Base-by-base conservation (phyloP, 2,888 invertebrate genomes). In the Zonitis immaculata region DNA sequence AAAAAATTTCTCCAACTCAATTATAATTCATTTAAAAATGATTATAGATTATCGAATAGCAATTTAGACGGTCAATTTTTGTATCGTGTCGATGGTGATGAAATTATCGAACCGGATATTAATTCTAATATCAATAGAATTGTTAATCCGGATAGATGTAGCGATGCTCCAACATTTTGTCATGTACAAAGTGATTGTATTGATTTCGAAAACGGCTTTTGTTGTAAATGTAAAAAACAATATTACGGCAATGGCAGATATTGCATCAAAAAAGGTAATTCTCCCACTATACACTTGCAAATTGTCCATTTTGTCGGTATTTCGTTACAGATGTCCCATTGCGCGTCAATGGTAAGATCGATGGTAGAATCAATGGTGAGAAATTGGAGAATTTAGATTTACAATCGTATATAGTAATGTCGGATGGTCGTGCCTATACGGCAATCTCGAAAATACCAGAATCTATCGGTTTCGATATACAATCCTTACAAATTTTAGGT, bases 211-310 rank as follows among this genome's bases (percentile, higher is more conserved):
- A 80, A 81, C 27, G 96, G 96, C 7, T 95, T 89, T 72, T 98
- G 97, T 71, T 99, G 98, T 73, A 79, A 83, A 58, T 98, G 98
- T 72, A 80, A 83, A 30, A 77, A 81, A n/a, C 89, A 89, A 6
- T 93, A 79, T 76, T 95, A 91, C 70, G 98, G 98, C 57, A 98
- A 98, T 72, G 98, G 98, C 49, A 85, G 85, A 71, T 86, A 86
- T 47, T 98, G 98, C 71, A 82, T 97, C 53, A 87, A 87, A 73
- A 83, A 87, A 71, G 85, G 88, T 81, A 70, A 44, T 22, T 18
- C n/a, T n/a, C n/a, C n/a, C n/a, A n/a, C n/a, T n/a, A n/a, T n/a
- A n/a, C n/a, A n/a, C n/a, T n/a, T n/a, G n/a, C n/a, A n/a, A n/a
- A n/a, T n/a, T n/a, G n/a, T n/a, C n/a, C n/a, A n/a, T n/a, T n/a